Evolutionary conservation across 2,113 vertebrate species (phyloP).

Genomic region (Apeltes quadracus): DNA sequence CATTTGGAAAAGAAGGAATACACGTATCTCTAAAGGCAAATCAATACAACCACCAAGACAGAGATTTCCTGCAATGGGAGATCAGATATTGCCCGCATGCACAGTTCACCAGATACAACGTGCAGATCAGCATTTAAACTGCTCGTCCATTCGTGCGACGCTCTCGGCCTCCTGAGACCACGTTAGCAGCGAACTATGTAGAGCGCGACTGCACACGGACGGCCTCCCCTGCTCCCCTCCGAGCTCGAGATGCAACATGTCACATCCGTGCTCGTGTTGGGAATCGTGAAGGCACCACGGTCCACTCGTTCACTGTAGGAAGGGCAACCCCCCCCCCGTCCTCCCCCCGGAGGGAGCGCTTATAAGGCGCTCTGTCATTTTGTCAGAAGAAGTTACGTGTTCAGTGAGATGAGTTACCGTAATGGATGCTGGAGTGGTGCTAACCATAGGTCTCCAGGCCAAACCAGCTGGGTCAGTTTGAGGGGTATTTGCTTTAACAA

Average conservation of each 20-base stretch:
- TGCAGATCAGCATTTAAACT: conserved; percentile 48
- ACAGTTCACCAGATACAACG: conserved; percentile 20
- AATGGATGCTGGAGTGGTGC: conserved; percentile 44
- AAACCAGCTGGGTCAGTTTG: conserved; percentile 7
- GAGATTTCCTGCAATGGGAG: conserved; percentile 20
- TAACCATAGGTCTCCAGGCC: conserved; percentile 45
- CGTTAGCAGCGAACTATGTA: conserved; percentile 50
- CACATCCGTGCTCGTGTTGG: conserved; percentile 58
- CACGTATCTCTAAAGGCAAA: conserved; percentile 42
- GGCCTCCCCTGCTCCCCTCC: conserved; percentile 21
- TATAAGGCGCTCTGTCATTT: conserved; percentile 64
- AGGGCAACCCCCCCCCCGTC: conserved; percentile 33
- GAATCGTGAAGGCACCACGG: conserved; percentile 33
- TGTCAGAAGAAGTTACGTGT: conserved; percentile 68
- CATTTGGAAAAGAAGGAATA: conserved; percentile 23
- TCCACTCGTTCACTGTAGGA: conserved; percentile 51
- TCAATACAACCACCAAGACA: conserved; percentile 53
- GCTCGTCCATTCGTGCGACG: conserved; percentile 41
- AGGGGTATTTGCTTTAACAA: conserved; percentile 20
- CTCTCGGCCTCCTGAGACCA: conserved; percentile 45
- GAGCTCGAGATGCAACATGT: conserved; percentile 64
- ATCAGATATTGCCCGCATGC: not conserved
- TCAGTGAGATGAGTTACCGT: conserved; percentile 44
- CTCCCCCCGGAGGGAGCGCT: conserved; percentile 17
- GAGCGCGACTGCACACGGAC: conserved; percentile 34